These are phyloP conservation scores for Amblyornis subalaris DNA, from an alignment of 2,113 vertebrate genomes.

Conservation along the genomic window DNA sequence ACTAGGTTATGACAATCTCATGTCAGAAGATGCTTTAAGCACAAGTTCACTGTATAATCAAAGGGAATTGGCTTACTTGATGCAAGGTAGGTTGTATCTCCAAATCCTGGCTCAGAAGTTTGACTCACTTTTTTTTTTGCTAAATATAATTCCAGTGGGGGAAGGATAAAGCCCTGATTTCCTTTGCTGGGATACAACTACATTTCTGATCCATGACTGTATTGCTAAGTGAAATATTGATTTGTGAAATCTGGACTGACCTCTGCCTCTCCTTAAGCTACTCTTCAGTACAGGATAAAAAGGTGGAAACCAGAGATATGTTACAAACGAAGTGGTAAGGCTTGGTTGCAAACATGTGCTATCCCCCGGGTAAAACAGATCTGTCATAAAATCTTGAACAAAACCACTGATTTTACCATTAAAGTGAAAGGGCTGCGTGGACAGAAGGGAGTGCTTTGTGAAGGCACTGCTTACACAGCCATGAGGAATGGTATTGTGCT, in stretches of 20 bases:
- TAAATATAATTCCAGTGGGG: background rate
- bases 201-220: conserved; percentile 36
- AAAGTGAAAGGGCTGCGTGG: background rate
- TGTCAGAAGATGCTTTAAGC: conserved; percentile 37
- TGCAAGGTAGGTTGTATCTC: conserved; percentile 26
- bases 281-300: conserved; percentile 32
- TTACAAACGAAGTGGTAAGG: background rate
- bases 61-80: conserved; percentile 37
- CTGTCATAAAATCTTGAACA: background rate
- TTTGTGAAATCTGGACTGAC: conserved; percentile 57
- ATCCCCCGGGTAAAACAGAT: background rate
- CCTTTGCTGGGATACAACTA: conserved; percentile 26
- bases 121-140: background rate
- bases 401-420: background rate
- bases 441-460: background rate
- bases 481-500: background rate
- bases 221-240: conserved; percentile 58
- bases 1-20: background rate
- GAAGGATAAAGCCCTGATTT: conserved; percentile 45
- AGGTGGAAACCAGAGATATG: conserved; percentile 8
- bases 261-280: conserved; percentile 31
- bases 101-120: conserved; percentile 50
- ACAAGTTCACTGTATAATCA: conserved; percentile 42
- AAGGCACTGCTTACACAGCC: background rate
- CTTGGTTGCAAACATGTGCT: background rate